These are phyloP conservation scores for Copidosoma floridanum DNA, from an alignment of 1,140 invertebrate genomes.

Conservation along the genomic window DNA sequence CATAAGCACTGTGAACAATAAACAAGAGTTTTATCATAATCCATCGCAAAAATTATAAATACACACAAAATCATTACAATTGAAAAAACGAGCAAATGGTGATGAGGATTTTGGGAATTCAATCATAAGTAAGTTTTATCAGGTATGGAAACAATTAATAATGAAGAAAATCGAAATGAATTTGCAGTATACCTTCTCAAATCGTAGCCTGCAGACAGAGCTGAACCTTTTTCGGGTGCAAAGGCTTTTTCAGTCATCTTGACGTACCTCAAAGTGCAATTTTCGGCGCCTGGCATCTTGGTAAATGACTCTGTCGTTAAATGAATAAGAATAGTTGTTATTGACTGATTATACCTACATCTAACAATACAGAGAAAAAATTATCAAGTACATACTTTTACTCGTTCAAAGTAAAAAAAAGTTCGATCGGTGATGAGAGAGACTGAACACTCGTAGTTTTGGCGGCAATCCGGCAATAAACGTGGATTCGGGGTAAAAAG, in stretches of 20 bases:
- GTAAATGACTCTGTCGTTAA: background rate
- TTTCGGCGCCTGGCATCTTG: slow-evolving; percentile 25
- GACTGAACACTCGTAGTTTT: too few relatives aligned
- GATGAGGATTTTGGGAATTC: background rate
- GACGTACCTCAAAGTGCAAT: slow-evolving; percentile 65
- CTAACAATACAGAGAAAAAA: too few relatives aligned
- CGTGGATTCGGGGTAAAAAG: too few relatives aligned
- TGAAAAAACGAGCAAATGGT: background rate
- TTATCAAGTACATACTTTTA: too few relatives aligned
- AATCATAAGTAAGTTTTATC: background rate
- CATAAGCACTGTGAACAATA: slow-evolving; percentile 73
- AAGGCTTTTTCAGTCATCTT: slow-evolving; percentile 78
- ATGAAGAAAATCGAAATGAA: background rate
- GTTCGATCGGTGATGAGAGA: too few relatives aligned
- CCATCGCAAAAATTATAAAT: too few relatives aligned
- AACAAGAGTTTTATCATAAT: too few relatives aligned
- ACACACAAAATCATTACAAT: background rate
- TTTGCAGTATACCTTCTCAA: slow-evolving; percentile 66
- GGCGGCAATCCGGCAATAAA: too few relatives aligned
- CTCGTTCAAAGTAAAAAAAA: too few relatives aligned
- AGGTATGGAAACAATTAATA: too few relatives aligned
- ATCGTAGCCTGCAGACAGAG: slow-evolving; percentile 87
- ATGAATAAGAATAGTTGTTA: too few relatives aligned
- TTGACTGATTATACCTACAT: too few relatives aligned
- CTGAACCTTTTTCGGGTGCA: slow-evolving; percentile 79